Base-by-base conservation (phyloP, 2,888 invertebrate genomes). In the Sepioteuthis lessoniana region DNA sequence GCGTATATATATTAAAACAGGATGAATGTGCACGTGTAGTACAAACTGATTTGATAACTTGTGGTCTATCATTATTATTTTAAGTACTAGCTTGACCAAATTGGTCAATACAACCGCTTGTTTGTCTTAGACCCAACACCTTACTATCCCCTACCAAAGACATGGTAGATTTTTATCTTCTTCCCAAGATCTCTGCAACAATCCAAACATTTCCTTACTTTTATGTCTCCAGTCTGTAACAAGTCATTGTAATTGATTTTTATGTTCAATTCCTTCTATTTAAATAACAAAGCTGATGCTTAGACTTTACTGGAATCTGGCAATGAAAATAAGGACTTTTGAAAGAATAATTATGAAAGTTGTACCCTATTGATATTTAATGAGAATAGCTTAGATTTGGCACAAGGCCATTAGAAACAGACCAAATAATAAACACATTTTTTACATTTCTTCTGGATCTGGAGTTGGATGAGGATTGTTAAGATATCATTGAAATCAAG, bases 161-260 rank as follows among this genome's bases (percentile, higher is more conserved):
- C 13, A n/a, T n/a, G 19, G 60, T 60, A 76, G n/a, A 76, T 76
- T 76, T 35, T n/a, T 35, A 76, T 60, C 31, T 60, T 76, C 76
- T 76, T 76, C 19, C 76, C 16, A 76, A 76, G 76, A 76, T 76
- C 1, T 76, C 76, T 76, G 76, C n/a, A 76, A 76, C 76, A 76
- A 16, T 76, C 76, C 76, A 76, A 76, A 76, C 35, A 35, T 35
- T 76, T 76, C 76, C 76, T n/a, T 35, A 76, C n/a, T n/a, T 76
- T 76, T 35, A 76, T 35, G n/a, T n/a, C 76, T 76, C 76, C 76
- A 76, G 76, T 76, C 76, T 76, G 76, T 76, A 76, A 76, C 76
- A 76, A 76, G 76, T 76, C 76, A 76, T 60, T 60, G 60, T 76
- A 76, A 76, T 76, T 76, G 76, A 76, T 76, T 76, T 55, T 60